phyloP scores from a whole-genome alignment of 2,797 vertebrate genomes.

The Uromys caudimaculatus region DNA sequence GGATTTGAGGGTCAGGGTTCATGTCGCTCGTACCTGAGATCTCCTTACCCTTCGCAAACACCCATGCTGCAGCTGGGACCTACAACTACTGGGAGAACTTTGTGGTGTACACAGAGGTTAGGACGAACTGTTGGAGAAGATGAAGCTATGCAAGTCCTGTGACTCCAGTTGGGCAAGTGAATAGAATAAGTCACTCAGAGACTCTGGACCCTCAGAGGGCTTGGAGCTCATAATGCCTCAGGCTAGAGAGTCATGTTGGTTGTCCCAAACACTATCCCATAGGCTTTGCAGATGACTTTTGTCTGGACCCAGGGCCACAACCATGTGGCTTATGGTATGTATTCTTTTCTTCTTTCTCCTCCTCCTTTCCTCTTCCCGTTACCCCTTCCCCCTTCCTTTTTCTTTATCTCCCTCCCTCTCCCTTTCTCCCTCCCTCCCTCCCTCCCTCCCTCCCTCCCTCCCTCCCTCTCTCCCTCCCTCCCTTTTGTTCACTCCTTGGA shows the following conservation, averaged over 20 bases:
- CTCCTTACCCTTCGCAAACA: background rate
- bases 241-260: background rate
- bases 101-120: background rate
- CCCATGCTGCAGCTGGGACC: slow-evolving; percentile 63
- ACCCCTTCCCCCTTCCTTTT: background rate
- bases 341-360: background rate
- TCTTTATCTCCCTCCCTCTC: no score
- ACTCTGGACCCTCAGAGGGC: background rate
- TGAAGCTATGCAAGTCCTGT: background rate
- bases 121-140: slow-evolving; percentile 69
- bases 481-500: background rate
- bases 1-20: slow-evolving; percentile 53
- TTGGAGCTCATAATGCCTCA: background rate
- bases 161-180: slow-evolving; percentile 30
- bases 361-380: background rate
- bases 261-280: background rate
- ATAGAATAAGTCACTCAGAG: background rate
- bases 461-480: no score
- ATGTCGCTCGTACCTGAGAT: slow-evolving; percentile 45
- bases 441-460: accelerated
- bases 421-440: accelerated
- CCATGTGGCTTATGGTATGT: slow-evolving; percentile 20
- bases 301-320: slow-evolving; percentile 43
- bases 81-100: background rate
- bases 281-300: background rate